Percentiles rank a stretch among this genome's conserved stretches.
phyloP scores from a whole-genome alignment of 2,888 invertebrate species.

The Desoria tigrina region DNA sequence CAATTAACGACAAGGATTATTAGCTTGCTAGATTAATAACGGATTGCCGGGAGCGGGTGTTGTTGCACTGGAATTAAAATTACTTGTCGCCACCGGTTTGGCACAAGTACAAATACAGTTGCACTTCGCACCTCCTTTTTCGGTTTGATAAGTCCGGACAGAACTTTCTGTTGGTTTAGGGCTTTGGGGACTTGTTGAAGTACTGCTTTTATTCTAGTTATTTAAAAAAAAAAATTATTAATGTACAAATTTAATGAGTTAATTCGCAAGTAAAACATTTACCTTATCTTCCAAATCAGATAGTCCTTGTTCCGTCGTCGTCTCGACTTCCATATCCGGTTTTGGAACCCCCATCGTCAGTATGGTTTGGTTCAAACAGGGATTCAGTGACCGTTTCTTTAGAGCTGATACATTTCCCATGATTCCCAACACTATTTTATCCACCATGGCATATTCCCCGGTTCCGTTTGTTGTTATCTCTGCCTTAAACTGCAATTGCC shows the following conservation, averaged over 20 bases:
- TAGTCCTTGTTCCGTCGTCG: constrained; percentile 2
- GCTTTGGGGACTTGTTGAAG: neutral
- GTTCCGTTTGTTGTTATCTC: constrained; percentile 19
- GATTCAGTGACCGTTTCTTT: neutral
- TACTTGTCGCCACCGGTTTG: constrained; percentile 14
- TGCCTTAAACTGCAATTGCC: constrained; percentile 22
- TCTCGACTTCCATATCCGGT: constrained; percentile 4
- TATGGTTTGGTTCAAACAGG: too few species aligned
- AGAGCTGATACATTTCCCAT: constrained; percentile 27
- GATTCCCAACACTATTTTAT: constrained; percentile 35
- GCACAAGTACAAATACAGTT: constrained; percentile 37
- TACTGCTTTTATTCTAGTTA: neutral
- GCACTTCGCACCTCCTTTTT: constrained; percentile 32
- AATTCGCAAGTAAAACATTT: neutral
- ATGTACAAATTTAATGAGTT: neutral
- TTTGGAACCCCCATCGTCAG: neutral
- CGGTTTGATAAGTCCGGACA: neutral
- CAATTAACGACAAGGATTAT: too few species aligned
- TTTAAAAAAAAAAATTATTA: neutral
- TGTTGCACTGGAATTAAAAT: constrained; percentile 9
- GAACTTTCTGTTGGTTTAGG: neutral
- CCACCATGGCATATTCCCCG: constrained; percentile 36
- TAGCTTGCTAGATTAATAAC: too few species aligned
- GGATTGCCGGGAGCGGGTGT: neutral
- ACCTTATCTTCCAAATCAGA: constrained; percentile 23